Conservation (phyloP, 92 coral and sea anemone species). For the Phenganax subtilis region DNA sequence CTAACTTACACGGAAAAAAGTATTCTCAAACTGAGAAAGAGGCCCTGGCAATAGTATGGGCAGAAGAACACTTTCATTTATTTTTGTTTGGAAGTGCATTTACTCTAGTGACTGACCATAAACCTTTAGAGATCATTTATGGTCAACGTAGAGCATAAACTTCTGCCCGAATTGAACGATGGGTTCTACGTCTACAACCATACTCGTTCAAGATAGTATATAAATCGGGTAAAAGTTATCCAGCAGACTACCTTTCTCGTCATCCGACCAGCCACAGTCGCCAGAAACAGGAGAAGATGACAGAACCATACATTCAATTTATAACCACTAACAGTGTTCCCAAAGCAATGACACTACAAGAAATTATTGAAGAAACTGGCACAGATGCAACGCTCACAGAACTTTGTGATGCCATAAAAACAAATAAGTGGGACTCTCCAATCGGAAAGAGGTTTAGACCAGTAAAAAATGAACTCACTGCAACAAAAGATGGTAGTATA, state of each 20-base stretch:
- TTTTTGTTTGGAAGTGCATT: neutral
- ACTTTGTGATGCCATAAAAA: neutral
- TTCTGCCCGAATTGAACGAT: conserved; percentile 10
- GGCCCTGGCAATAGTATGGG: conserved; percentile 4
- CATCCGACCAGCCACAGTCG: neutral
- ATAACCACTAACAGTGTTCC: neutral
- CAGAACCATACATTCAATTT: neutral
- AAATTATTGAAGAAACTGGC: neutral
- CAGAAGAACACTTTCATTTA: conserved; percentile 18
- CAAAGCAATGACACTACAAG: neutral
- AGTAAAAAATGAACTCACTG: conserved; percentile 8
- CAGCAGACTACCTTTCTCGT: neutral
- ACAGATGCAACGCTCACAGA: neutral
- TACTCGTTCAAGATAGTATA: neutral
- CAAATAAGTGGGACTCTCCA: neutral
- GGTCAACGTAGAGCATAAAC: neutral
- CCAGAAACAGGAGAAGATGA: neutral
- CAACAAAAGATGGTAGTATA: neutral
- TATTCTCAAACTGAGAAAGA: conserved; percentile 11
- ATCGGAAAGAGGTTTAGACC: neutral
- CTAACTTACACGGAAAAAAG: neutral
- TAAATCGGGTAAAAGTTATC: neutral
- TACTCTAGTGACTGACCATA: neutral
- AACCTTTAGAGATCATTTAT: conserved; percentile 1
- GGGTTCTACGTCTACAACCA: conserved; percentile 6